Conservation (phyloP, 2,888 invertebrate genomes). For the Desoria tigrina region DNA sequence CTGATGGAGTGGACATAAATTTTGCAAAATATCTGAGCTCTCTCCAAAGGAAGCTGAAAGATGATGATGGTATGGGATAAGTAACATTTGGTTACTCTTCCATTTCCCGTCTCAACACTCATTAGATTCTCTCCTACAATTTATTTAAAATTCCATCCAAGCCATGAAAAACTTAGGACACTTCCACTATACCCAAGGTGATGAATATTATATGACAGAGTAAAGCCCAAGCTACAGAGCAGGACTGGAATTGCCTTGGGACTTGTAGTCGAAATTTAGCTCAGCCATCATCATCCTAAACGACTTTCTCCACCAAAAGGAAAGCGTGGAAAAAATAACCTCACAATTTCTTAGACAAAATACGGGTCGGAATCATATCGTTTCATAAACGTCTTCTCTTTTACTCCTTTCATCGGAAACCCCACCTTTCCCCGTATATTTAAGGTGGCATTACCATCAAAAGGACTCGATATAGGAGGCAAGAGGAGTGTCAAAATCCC, state of each 20-base stretch:
- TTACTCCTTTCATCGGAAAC: too few species aligned
- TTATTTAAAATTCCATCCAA: conserved; percentile 55
- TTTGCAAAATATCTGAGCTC: conserved; percentile 47
- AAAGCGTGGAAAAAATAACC: neutral
- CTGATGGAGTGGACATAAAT: conserved; percentile 50
- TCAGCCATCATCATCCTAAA: conserved; percentile 45
- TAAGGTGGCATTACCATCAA: too few species aligned
- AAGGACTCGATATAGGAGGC: too few species aligned
- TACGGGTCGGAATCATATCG: too few species aligned
- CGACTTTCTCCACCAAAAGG: conserved; percentile 12
- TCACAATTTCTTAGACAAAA: neutral
- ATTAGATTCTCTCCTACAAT: conserved; percentile 55
- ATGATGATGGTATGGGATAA: conserved; percentile 15
- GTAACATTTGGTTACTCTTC: conserved; percentile 28
- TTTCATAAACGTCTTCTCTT: too few species aligned
- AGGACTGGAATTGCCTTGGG: conserved; percentile 52
- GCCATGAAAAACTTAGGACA: conserved; percentile 54
- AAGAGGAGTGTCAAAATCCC: too few species aligned
- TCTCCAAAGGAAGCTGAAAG: conserved; percentile 29
- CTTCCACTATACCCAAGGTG: conserved; percentile 52
- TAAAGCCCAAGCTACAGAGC: conserved; percentile 49
- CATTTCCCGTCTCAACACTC: conserved; percentile 53
- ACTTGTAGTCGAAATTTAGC: conserved; percentile 53
- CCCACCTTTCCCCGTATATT: too few species aligned
- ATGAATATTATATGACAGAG: conserved; percentile 54